Conservation (phyloP, 2,797 vertebrate species). For the Alosa sapidissima region DNA sequence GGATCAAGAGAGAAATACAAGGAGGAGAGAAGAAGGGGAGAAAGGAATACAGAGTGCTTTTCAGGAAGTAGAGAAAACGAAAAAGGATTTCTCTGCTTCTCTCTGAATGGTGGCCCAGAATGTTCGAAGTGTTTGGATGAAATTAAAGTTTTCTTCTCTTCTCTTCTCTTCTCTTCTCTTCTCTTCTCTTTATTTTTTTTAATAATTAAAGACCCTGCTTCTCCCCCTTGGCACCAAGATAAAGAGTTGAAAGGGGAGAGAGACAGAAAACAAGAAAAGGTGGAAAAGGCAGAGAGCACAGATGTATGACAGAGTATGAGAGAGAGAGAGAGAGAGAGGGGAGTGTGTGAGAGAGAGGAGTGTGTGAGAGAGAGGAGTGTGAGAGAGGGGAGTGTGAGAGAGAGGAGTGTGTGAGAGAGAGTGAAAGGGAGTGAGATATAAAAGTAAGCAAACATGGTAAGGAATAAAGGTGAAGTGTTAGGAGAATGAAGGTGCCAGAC, state of each 20-base stretch:
- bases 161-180: too few species aligned
- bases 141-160: neutral
- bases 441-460: conserved; percentile 47
- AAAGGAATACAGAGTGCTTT: neutral
- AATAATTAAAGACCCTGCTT: neutral
- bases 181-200: neutral
- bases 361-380: neutral
- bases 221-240: neutral
- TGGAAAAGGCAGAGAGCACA: conserved; percentile 54
- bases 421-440: conserved; percentile 41
- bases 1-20: neutral
- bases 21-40: neutral
- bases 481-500: conserved; percentile 13
- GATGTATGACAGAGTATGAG: conserved; percentile 42
- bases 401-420: conserved; percentile 16
- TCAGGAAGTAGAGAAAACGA: neutral
- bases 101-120: neutral
- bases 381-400: conserved; percentile 34
- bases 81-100: neutral
- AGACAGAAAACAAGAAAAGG: conserved; percentile 43
- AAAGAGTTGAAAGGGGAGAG: neutral
- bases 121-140: neutral
- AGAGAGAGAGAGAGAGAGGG: conserved; percentile 38
- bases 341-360: conserved; percentile 8
- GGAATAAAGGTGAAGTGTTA: conserved; percentile 32